Percentiles rank a stretch among this genome's conserved stretches.
phyloP scores from a whole-genome alignment of 2,113 vertebrate genomes.

The Saccopteryx leptura region DNA sequence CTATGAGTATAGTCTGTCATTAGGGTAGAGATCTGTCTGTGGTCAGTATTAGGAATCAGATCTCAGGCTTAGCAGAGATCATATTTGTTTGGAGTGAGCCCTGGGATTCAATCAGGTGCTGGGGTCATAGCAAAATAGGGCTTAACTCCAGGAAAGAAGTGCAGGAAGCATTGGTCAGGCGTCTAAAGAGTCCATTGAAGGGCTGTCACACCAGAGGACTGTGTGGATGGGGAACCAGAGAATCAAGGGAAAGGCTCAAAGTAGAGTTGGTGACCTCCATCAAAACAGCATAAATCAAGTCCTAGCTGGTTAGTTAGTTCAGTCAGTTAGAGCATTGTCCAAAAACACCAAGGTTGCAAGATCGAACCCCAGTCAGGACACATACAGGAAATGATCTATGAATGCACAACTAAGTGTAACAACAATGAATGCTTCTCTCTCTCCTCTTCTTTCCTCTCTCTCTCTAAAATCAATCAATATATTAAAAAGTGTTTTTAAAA shows the following conservation, averaged over 20 bases:
- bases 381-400: no score
- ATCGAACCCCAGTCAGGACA: no score
- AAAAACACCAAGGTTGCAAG: no score
- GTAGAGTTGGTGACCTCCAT: not conserved
- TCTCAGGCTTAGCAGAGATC: conserved; percentile 31
- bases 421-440: no score
- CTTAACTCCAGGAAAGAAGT: conserved; percentile 43
- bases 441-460: no score
- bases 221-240: conserved; percentile 12
- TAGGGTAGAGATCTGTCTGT: not conserved
- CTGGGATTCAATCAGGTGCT: not conserved
- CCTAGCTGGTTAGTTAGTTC: no score
- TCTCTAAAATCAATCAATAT: no score
- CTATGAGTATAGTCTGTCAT: conserved; percentile 15
- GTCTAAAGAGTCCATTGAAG: not conserved
- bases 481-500: no score
- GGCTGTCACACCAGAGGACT: not conserved
- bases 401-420: no score
- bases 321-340: no score
- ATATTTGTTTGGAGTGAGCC: conserved; percentile 54
- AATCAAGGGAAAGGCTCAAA: not conserved
- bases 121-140: not conserved
- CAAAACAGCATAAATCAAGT: not conserved
- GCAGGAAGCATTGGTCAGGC: not conserved
- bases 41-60: conserved; percentile 45